A percentile compares a stretch with the other conserved stretches of the same genome.
phyloP scores from a whole-genome alignment of 1,140 invertebrate genomes.

The Vanessa tameamea region DNA sequence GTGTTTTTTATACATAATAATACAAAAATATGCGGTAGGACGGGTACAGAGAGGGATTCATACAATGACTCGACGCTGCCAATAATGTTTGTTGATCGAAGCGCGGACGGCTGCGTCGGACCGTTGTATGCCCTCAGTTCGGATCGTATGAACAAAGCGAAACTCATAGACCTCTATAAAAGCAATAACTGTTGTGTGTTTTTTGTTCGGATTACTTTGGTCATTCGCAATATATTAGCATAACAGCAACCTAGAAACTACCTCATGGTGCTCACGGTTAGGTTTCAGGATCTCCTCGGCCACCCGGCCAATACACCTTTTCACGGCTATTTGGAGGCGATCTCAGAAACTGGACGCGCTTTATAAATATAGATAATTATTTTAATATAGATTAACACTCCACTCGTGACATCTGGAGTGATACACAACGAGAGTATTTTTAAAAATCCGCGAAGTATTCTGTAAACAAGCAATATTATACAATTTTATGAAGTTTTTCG shows the following conservation, averaged over 20 bases:
- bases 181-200: conserved; percentile 34
- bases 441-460: neutral
- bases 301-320: neutral
- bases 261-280: conserved; percentile 33
- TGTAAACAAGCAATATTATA: conserved; percentile 3
- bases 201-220: conserved; percentile 17
- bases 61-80: neutral
- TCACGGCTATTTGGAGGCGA: neutral
- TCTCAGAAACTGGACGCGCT: conserved; percentile 4
- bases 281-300: conserved; percentile 8
- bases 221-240: conserved; percentile 16
- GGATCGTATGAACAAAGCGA: conserved; percentile 13
- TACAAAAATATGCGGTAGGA: neutral
- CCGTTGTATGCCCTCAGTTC: neutral
- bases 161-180: conserved; percentile 32
- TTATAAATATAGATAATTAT: conserved; percentile 10
- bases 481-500: neutral
- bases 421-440: neutral
- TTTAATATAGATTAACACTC: neutral
- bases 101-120: neutral
- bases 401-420: no score
- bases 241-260: conserved; percentile 39
- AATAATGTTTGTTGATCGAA: neutral
- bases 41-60: neutral
- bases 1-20: conserved; percentile 13